phyloP scores from a whole-genome alignment of 2,113 vertebrate genomes.

The Irena cyanogastra region DNA sequence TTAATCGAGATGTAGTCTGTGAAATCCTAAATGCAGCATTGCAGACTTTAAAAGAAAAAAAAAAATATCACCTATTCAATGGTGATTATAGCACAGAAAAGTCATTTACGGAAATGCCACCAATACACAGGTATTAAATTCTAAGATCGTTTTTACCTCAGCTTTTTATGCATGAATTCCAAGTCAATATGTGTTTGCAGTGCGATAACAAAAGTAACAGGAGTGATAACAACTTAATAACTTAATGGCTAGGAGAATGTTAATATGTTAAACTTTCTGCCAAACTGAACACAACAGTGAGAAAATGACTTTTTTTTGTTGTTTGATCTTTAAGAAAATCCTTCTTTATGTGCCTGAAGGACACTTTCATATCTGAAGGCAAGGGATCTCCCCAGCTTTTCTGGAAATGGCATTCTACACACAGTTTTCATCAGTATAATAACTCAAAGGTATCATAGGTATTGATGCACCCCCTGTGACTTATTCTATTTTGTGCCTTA shows the following conservation, averaged over 20 bases:
- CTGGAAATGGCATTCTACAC: neutral
- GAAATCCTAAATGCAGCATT: neutral
- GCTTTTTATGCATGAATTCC: neutral
- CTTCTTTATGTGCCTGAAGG: neutral
- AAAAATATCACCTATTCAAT: neutral
- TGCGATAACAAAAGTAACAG: neutral
- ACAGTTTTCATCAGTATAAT: neutral
- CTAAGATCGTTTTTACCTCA: neutral
- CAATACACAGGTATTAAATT: neutral
- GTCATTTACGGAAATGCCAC: neutral
- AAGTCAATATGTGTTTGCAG: neutral
- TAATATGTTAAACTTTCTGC: neutral
- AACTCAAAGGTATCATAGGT: neutral
- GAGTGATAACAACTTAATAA: neutral
- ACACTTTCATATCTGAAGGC: neutral
- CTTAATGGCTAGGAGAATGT: neutral
- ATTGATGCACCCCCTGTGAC: slow-evolving; percentile 39
- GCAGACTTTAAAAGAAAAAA: neutral
- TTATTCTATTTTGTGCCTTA: slow-evolving; percentile 39
- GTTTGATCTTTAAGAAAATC: neutral
- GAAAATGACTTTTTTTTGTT: neutral
- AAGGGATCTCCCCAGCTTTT: neutral
- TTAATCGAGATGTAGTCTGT: neutral
- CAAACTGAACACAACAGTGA: neutral
- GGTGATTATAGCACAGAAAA: neutral